Percentiles rank a stretch among this genome's conserved stretches.
Evolutionary conservation across 2,113 vertebrate genomes (phyloP).

Genomic region (Calypte anna): DNA sequence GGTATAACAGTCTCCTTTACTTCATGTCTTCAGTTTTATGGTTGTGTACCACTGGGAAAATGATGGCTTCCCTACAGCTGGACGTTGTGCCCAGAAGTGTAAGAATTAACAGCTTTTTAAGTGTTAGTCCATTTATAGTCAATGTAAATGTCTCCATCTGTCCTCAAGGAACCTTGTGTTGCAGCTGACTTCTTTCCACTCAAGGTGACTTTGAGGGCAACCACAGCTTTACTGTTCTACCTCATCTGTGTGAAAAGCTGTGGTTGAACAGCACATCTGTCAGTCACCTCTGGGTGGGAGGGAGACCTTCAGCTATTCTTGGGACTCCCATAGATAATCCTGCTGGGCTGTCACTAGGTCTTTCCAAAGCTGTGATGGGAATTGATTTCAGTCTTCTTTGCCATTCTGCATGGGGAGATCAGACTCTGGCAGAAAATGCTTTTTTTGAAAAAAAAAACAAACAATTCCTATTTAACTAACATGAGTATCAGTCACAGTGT

Average conservation of each 20-base stretch:
- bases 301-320: not conserved
- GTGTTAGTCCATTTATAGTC: not conserved
- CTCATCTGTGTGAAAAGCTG: not conserved
- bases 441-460: not conserved
- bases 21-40: not conserved
- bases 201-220: slow-evolving; percentile 23
- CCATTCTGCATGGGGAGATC: not conserved
- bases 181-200: not conserved
- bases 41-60: not conserved
- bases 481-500: not conserved
- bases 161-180: not conserved
- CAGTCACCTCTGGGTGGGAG: not conserved
- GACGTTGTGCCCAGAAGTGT: not conserved
- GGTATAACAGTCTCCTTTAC: not conserved
- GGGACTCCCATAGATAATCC: not conserved
- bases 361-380: not conserved
- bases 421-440: not conserved
- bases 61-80: slow-evolving; percentile 17
- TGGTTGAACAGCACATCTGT: not conserved
- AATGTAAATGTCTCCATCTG: not conserved
- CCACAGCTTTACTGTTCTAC: not conserved
- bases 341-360: not conserved
- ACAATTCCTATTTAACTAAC: fast-evolving
- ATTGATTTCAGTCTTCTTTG: fast-evolving
- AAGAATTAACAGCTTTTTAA: not conserved